Base-by-base conservation (phyloP, 2,113 vertebrate genomes). In the Poicephalus gulielmi region DNA sequence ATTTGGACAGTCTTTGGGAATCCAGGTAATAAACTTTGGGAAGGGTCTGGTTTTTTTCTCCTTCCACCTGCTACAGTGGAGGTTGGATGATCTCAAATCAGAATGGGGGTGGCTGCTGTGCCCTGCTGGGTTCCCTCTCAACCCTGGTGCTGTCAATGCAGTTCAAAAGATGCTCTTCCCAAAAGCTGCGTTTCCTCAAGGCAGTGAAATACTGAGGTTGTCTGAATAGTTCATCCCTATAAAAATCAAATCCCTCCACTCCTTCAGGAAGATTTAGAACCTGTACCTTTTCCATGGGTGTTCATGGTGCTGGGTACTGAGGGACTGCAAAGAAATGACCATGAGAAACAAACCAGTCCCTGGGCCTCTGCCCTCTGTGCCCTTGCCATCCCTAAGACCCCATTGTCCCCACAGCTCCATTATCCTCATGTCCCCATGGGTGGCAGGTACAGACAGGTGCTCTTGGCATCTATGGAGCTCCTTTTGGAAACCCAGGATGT, bases 311-410 rank as follows among this genome's bases (percentile, higher is more conserved):
- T 18, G 33, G 50, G 23, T 46, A 10, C 24, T 0, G 1, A 62
- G 25, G 19, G 47, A 57, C 2, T 35, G 66, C 39, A 64, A 52
- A 64, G 53, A 53, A 19, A 47, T 0, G 1, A 35, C 13, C 2
- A 1, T 9, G 25, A 0, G 6, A 49, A 37, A 47, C 1, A 5
- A 19, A 28, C 31, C 5, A 7, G 10, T 9, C 8, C 31, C 9
- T 62, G 27, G 33, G 13, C 41, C 33, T 73, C 43, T 47, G 11
- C 19, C 33, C 14, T 13, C 33, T 2, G 1, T 2, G 2, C 25
- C 49, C 30, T 44, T 37, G 39, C 25, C 5, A 2, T 24, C 50
- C 33, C 49, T 44, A 39, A 1, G 1, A 20, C 22, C 13, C 50
- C 25, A 16, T 17, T 2, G 0, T 23, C 28, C 13, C 28, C 47